Base-by-base conservation (phyloP, 2,797 vertebrate genomes). In the Emydoidea blandingii region DNA sequence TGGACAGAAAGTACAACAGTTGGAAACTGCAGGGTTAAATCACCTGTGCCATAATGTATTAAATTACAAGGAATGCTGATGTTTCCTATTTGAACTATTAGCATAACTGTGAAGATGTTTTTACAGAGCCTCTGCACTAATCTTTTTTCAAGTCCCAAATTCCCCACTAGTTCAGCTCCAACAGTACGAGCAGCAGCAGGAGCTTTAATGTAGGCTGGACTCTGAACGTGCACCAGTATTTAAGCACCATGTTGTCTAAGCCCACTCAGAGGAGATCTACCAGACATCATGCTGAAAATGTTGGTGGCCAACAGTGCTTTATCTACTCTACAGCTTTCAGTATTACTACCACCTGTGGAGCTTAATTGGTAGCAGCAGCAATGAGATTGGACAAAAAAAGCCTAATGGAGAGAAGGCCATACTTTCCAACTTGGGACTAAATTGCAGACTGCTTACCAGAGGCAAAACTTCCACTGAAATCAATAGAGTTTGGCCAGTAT, bases 201-300 rank as follows among this genome's bases (percentile, higher is more conserved):
- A 41, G 57, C 50, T 83, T 89, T 81, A 52, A 5, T 54, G 18
- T 14, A 29, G 85, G 53, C 79, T 72, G 86, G 83, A 72, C 68
- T 83, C 89, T 84, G 49, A 90, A 37, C 23, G 87, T 53, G 49
- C 88, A 83, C 86, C 78, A 72, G 81, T 57, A 68, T 81, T 95
- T 91, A 56, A 87, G 83, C 29, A 65, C 56, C 31, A 25, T 0
- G 8, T 9, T n/a, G 74, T 12, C 19, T 85, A 49, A 90, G 83
- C 82, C 93, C 62, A 82, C 23, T 78, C 79, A 68, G 44, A 88
- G 65, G 86, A 59, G 81, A 78, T 92, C 87, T 78, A 79, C 10
- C 84, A 53, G 65, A 93, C 25, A 4, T 37, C 5, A 93, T 31
- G 31, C 44, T 4, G 1, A 86, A 76, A 89, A 68, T n/a, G 86